Evolutionary conservation across 2,888 invertebrate species (phyloP).

Genomic region (Lasioglossum figueresi): DNA sequence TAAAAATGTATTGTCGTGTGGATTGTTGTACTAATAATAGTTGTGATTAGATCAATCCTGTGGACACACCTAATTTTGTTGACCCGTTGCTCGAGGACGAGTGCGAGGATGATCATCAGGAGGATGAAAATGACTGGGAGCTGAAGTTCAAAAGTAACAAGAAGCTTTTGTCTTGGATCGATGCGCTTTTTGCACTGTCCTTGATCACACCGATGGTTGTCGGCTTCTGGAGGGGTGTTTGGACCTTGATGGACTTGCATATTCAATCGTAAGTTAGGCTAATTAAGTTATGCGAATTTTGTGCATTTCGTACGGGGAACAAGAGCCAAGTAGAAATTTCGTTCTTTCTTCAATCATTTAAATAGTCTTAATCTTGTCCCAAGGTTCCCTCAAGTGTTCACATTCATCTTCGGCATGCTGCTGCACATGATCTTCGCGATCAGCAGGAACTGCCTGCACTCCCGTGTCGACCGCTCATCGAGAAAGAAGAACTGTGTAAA

Average conservation of each 20-base stretch:
- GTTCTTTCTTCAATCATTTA: background rate
- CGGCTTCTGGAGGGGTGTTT: constrained; percentile 86
- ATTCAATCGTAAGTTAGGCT: constrained; percentile 66
- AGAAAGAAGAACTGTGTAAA: constrained; percentile 26
- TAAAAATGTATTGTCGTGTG: too few species aligned
- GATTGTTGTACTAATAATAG: background rate
- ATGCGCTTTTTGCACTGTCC: constrained; percentile 83
- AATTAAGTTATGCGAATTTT: background rate
- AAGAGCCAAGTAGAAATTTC: background rate
- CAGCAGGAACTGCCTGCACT: constrained; percentile 65
- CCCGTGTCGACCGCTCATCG: background rate
- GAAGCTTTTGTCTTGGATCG: constrained; percentile 78
- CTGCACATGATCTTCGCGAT: constrained; percentile 86
- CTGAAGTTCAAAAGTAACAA: constrained; percentile 66
- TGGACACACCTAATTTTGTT: background rate
- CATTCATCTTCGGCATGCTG: constrained; percentile 83
- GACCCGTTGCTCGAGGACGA: background rate
- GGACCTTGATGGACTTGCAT: constrained; percentile 85
- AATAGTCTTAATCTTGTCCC: background rate
- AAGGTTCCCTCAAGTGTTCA: constrained; percentile 26
- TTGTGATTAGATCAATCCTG: constrained; percentile 5
- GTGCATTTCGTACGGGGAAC: background rate
- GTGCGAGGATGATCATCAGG: background rate
- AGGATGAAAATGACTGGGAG: background rate
- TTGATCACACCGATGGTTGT: constrained; percentile 85